Evolutionary conservation across 1,140 invertebrate genomes (phyloP), one percentile per base, ranked within the genome.

Genomic region (Calycopis cecrops): DNA sequence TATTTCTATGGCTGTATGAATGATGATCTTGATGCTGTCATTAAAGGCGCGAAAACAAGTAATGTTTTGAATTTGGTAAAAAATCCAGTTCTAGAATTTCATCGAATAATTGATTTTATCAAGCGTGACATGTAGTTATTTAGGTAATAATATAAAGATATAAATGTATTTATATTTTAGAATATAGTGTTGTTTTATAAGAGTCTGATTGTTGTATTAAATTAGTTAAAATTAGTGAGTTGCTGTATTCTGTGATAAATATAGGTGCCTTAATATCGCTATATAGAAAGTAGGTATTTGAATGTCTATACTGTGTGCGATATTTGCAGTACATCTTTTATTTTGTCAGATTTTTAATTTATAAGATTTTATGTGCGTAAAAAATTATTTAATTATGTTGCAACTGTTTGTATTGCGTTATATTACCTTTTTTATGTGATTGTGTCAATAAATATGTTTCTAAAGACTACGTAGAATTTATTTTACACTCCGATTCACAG

Each of bases 231-330:
- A 47, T 38, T 62, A 55, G 55, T 60, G 73, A 71, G 66, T 49
- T 59, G 63, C 56, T 71, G 58, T 71, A 64, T 69, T 73, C 78
- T 82, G 79, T 82, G 79, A 82, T 82, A 82, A 71, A 64, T 59
- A 69, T 64, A 66, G 42, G 76, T 82, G 79, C 79, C 79, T 82
- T 82, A 76, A 63, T 35, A 16, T 50, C 35, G 51, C 51, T 52
- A 40, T 52, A 11, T n/a, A 40, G 38, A 3, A 40, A 38, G 37
- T 11, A 38, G 11, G 8, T 40, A 40, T 40, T 40, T 40, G 9
- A 14, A 12, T n/a, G 14, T 40, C n/a, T 40, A 40, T 12, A 40
- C 38, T 6, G 14, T 8, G 40, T 44, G 40, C 17, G 16, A 52
- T 21, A 28, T 11, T 49, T 49, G 48, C 21, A 35, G 2, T 52